Evolutionary conservation across 2,797 vertebrate species (phyloP).

Genomic region (Chiloscyllium punctatum): DNA sequence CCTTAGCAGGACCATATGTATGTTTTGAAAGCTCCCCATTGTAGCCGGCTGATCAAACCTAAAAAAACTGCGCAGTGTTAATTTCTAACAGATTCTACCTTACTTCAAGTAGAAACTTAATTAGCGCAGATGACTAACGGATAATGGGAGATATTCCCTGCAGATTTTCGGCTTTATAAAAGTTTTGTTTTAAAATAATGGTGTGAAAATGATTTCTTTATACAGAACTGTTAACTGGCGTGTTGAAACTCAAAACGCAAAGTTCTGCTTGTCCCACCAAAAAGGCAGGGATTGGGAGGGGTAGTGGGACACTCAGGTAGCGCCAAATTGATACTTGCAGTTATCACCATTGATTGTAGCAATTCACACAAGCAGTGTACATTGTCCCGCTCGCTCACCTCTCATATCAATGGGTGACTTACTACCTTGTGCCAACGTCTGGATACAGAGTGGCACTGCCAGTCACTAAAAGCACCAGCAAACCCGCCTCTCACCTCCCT

Average conservation of each 20-base stretch:
- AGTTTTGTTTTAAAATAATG: background rate
- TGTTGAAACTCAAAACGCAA: background rate
- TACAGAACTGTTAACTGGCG: background rate
- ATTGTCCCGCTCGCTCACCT: background rate
- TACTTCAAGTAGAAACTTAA: conserved; percentile 43
- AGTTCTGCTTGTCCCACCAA: background rate
- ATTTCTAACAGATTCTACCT: conserved; percentile 55
- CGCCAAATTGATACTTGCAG: background rate
- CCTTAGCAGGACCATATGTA: conserved; percentile 68
- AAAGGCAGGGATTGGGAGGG: background rate
- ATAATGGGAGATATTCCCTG: conserved; percentile 40
- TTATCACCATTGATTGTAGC: background rate
- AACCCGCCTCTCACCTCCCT: background rate
- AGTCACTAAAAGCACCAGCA: background rate
- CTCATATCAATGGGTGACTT: background rate
- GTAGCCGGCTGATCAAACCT: conserved; percentile 62
- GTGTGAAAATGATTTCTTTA: background rate
- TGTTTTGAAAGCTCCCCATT: conserved; percentile 63
- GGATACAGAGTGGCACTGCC: background rate
- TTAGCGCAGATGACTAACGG: conserved; percentile 50
- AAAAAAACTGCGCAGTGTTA: conserved; percentile 56
- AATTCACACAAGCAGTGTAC: background rate
- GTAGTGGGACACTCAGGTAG: background rate
- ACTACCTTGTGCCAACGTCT: background rate
- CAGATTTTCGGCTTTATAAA: background rate